Base-by-base conservation (phyloP, 1,140 invertebrate genomes). In the Drosophila burlai region DNA sequence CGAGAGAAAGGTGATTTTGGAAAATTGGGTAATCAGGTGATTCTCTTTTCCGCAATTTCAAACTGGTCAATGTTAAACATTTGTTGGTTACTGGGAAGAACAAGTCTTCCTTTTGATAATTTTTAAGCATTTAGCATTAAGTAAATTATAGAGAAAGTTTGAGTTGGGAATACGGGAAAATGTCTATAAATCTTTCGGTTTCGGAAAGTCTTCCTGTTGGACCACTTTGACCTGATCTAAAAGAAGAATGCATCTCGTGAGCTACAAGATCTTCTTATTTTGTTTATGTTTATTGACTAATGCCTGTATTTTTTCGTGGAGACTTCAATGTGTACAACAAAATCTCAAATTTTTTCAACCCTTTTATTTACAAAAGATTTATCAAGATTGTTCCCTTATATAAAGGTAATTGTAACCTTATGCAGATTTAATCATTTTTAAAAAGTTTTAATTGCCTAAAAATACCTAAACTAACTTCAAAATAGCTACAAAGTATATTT, bases 1-100 rank as follows among this genome's bases (percentile, higher is more conserved):
- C 69, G 24, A 47, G 69, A 42, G 71, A 63, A 34, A 63, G 47
- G 50, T 68, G 72, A 63, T 63, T 57, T 54, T 34, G 59, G 42
- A 75, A 47, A 55, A 52, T 42, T 38, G 65, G 45, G 54, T 24
- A 65, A 66, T 67, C 26, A 16, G 18, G 26, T 66, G 26, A 10
- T 16, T 26, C 50, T 26, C 49, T 38, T 38, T 55, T 54, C 31
- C 29, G 61, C 50, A 31, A 64, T 6, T 18, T 34, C 11, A 65
- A 61, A 60, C n/a, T 15, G 24, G 47, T 57, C 13, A 34, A 21
- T 24, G 62, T 34, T 36, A n/a, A 34, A 45, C 13, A 40, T 31
- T 57, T 57, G 24, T 50, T 49, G 47, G 15, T 10, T 50, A 29
- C 59, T 34, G 31, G 3, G 16, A 26, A 26, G 11, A 43, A 18